phyloP scores from a whole-genome alignment of 2,113 vertebrate genomes.

The Antechinus flavipes region DNA sequence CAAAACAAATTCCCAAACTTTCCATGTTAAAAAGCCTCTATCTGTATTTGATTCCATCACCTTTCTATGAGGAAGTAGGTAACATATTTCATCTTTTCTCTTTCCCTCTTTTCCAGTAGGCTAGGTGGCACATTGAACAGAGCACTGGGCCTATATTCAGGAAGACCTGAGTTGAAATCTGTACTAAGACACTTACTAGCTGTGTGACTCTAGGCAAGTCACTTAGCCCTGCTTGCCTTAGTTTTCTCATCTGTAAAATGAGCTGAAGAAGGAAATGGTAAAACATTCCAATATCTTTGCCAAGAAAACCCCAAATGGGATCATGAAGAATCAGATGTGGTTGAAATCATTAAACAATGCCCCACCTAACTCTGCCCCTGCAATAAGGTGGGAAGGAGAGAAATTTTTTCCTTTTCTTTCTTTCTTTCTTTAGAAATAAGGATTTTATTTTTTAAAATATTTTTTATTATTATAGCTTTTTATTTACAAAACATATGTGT shows the following conservation, averaged over 20 bases:
- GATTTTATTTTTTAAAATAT: too few species aligned
- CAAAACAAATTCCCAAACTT: neutral
- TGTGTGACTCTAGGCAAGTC: neutral
- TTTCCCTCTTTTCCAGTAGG: neutral
- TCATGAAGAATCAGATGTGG: neutral
- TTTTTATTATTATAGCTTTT: too few species aligned
- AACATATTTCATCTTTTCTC: neutral
- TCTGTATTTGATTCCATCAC: neutral
- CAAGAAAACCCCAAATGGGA: neutral
- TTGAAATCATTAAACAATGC: neutral
- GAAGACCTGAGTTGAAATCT: neutral
- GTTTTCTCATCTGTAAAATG: neutral
- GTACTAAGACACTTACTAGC: neutral
- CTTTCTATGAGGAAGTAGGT: neutral
- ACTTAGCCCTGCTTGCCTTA: neutral
- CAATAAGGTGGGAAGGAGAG: neutral
- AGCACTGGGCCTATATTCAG: neutral
- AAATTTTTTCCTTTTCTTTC: neutral
- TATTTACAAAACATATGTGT: too few species aligned
- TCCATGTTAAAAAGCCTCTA: neutral
- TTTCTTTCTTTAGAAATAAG: too few species aligned
- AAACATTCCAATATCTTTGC: neutral
- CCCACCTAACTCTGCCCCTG: too few species aligned
- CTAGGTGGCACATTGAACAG: neutral
- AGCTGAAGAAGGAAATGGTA: neutral